These are phyloP conservation scores for Brachionus angularis DNA, from an alignment of 1,140 invertebrate species.

Conservation along the genomic window DNA sequence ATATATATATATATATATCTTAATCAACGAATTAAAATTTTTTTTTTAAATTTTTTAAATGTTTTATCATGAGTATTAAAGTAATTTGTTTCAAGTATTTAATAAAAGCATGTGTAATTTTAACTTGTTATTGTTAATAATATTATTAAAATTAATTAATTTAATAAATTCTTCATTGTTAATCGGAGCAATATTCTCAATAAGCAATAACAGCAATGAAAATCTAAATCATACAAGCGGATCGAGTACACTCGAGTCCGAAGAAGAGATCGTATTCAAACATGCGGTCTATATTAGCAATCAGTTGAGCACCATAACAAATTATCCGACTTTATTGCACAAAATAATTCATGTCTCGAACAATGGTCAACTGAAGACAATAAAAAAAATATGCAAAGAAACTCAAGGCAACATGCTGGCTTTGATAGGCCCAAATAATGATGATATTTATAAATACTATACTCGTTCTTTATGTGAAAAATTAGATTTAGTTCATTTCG, in stretches of 20 bases:
- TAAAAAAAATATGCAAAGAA: conserved; percentile 40
- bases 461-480: conserved; percentile 20
- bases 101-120: too few relatives aligned
- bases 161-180: too few relatives aligned
- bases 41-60: too few relatives aligned
- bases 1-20: too few relatives aligned
- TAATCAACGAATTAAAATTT: too few relatives aligned
- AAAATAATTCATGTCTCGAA: conserved; percentile 19
- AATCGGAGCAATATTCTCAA: background rate
- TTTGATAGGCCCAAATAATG: conserved; percentile 3
- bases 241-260: background rate
- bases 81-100: too few relatives aligned
- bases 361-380: background rate
- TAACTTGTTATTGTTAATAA: too few relatives aligned
- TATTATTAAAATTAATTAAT: too few relatives aligned
- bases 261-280: conserved; percentile 40
- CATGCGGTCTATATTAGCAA: conserved; percentile 31
- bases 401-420: conserved; percentile 26
- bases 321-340: conserved; percentile 33
- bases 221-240: background rate
- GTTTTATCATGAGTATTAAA: too few relatives aligned
- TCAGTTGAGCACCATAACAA: conserved; percentile 3
- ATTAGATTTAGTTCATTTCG: conserved; percentile 35
- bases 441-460: background rate
- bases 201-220: background rate